Base-by-base conservation (phyloP, 35 echinoderm and acorn worm genomes). In the Apostichopus japonicus region DNA sequence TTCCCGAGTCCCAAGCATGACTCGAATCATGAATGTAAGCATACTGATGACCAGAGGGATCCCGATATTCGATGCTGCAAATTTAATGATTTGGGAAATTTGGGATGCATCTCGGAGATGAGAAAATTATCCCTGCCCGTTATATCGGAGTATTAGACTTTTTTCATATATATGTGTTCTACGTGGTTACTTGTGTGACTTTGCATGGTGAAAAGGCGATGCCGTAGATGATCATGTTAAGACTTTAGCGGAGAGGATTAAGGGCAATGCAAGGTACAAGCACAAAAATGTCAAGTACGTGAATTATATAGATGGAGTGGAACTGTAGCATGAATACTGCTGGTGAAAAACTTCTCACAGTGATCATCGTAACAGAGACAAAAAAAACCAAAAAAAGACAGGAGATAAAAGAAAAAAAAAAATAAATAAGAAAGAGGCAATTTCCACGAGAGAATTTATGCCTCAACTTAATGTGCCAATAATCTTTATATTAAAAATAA, bases 1-100 rank as follows among this genome's bases (percentile, higher is more conserved):
- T 55, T 88, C 86, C 86, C 86, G 65, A 88, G 86, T 88, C 65
- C 86, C 86, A 44, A 27, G 86, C 86, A 88, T 88, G 57, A 63
- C 65, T 72, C 55, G 86, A 88, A 63, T 88, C 86, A 88, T 88
- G 86, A 88, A 88, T 88, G 86, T 88, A 67, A 55, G 86, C 86
- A 88, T 88, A 62, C 86, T 88, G 86, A 88, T 88, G 86, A 88
- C 86, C 86, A 72, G 86, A 72, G 86, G 86, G 86, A 88, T 62
- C 24, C n/a, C 57, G 86, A 88, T 88, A 88, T 88, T 88, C 86
- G 86, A 88, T 88, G 86, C 55, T 88, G 86, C 86, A 88, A 62
- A 67, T 88, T 88, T 88, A 88, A 88, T 88, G 86, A 88, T 88
- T 88, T 72, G 65, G 86, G 86, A 72, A 72, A 88, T 72, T 63